Evolutionary conservation across 2,113 vertebrate genomes (phyloP), one percentile per base, ranked within the genome.

Genomic region (Campylorhamphus procurvoides): DNA sequence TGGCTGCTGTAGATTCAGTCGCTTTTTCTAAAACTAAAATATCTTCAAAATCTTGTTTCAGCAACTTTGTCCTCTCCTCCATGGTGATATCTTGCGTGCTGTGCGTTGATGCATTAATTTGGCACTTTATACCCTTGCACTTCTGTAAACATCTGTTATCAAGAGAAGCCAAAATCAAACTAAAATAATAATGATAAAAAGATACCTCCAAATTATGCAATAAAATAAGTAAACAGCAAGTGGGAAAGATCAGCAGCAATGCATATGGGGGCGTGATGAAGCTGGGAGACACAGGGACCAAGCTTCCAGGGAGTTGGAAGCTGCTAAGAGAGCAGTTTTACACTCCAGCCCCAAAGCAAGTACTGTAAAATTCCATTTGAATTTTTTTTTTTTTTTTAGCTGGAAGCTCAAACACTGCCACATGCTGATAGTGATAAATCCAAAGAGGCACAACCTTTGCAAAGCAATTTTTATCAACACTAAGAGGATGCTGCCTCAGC

Each of bases 351-450:
- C 94, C 87, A 96, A 95, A 97, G 93, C 93, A 97, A 97, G 88
- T 76, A 72, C 90, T 96, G 71, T 94, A 96, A 96, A 97, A 94
- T 97, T 97, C 94, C 94, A 96, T 96, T 96, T 97, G 89, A 96
- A 92, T 96, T 94, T 94, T 90, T 92, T 94, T 33, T 29, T 84
- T 94, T 92, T 95, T 73, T 93, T 91, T 67, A 94, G 84, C 83
- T 95, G 72, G 89, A 97, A 97, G 93, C 94, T 92, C 95, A 91
- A 96, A 81, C 90, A 81, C 83, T 96, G 90, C 74, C 95, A 92
- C 87, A 97, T 96, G 90, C 93, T 94, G 89, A 96, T 96, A 95
- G 87, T 90, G 97, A 96, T 97, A 96, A 97, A 94, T 97, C 95
- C 92, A 95, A 96, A 97, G 75, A 98, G 95, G 93, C 94, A 93